These are phyloP conservation scores for Neodiprion fabricii DNA, from an alignment of 1,140 invertebrate genomes.

Conservation along the genomic window DNA sequence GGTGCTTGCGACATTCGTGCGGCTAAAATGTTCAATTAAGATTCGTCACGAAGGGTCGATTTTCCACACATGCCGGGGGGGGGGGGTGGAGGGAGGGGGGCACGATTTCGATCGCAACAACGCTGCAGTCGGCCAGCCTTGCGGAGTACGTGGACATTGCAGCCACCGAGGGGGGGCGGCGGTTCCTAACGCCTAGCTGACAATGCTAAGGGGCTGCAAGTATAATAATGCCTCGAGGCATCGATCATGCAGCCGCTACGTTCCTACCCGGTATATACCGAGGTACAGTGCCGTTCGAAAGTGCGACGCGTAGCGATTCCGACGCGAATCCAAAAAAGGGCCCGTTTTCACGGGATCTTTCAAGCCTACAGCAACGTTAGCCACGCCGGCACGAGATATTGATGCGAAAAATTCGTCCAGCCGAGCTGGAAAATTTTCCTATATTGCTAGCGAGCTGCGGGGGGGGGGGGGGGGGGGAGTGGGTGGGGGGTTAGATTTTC, in stretches of 20 bases:
- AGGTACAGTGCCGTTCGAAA: constrained; percentile 28
- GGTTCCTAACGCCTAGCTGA: constrained; percentile 21
- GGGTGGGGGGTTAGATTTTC: background rate
- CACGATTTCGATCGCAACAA: background rate
- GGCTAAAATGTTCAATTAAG: constrained; percentile 43
- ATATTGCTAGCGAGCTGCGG: background rate
- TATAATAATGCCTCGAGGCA: constrained; percentile 40
- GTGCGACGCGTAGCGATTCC: background rate
- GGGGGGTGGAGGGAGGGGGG: background rate
- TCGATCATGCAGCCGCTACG: constrained; percentile 32
- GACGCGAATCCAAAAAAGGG: constrained; percentile 33
- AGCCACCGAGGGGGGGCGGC: background rate
- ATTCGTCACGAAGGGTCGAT: constrained; percentile 43
- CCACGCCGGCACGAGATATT: background rate
- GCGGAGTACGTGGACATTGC: background rate
- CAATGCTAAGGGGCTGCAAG: constrained; percentile 42
- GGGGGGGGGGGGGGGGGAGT: background rate
- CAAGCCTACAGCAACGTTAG: background rate
- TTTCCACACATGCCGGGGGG: constrained; percentile 32
- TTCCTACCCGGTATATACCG: constrained; percentile 40
- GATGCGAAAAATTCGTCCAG: background rate
- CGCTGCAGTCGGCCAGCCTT: background rate
- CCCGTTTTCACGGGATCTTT: background rate
- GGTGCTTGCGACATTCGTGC: constrained; percentile 22
- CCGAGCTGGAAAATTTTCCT: too few species aligned